Percentiles rank a stretch among this genome's conserved stretches.
These are phyloP conservation scores for Epirrhoe tristata DNA, from an alignment of 2,888 invertebrate genomes.

Conservation along the genomic window DNA sequence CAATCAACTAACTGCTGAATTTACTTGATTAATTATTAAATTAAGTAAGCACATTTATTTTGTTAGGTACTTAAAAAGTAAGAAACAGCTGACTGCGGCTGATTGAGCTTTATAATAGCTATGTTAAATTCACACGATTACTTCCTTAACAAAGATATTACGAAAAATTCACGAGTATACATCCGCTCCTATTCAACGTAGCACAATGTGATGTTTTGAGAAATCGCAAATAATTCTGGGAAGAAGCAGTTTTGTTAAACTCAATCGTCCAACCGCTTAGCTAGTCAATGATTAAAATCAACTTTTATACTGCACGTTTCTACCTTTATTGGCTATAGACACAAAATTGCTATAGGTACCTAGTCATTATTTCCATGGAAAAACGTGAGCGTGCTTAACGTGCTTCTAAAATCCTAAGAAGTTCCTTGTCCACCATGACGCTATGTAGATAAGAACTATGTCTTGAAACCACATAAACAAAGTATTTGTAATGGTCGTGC, in stretches of 20 bases:
- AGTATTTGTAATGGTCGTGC: not conserved
- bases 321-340: not conserved
- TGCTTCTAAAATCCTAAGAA: conserved; percentile 3
- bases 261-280: conserved; percentile 19
- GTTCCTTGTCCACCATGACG: conserved; percentile 7
- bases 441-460: conserved; percentile 1
- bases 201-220: conserved; percentile 72
- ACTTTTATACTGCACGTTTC: not conserved
- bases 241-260: conserved; percentile 47
- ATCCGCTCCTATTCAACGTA: conserved; percentile 70
- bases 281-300: conserved; percentile 10
- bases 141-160: conserved; percentile 80
- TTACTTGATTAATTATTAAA: not conserved
- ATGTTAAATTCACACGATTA: conserved; percentile 73
- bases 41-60: not conserved
- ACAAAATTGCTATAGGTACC: no score
- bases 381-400: conserved; percentile 14
- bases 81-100: not conserved
- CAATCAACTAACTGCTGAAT: no score
- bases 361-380: not conserved
- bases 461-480: not conserved
- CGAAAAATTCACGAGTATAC: conserved; percentile 71
- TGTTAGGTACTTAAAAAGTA: not conserved
- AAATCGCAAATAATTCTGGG: conserved; percentile 66
- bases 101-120: conserved; percentile 45